Conservation (phyloP, 2,888 invertebrate genomes). For the Athalia rosae region DNA sequence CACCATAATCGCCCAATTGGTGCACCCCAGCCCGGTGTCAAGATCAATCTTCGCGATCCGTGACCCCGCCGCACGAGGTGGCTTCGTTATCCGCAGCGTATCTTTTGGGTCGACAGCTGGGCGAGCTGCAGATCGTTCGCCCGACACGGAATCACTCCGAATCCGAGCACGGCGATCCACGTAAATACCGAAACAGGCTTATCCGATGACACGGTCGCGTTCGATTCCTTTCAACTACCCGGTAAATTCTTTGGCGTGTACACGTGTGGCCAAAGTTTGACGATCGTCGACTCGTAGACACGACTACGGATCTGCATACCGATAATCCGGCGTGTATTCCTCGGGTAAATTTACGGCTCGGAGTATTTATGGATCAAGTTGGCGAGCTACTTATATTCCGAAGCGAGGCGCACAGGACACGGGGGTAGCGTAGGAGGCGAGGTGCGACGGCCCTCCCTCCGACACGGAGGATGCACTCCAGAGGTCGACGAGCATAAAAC, state of each 20-base stretch:
- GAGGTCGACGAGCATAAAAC: constrained; percentile 62
- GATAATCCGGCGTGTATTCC: neutral
- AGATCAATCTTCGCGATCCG: constrained; percentile 55
- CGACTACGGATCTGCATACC: neutral
- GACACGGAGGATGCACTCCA: constrained; percentile 56
- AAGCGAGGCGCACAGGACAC: neutral
- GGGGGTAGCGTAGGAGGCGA: constrained; percentile 18
- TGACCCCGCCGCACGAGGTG: constrained; percentile 48
- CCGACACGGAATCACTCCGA: constrained; percentile 7
- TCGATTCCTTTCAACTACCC: constrained; percentile 21
- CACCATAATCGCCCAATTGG: constrained; percentile 53
- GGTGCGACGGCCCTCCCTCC: constrained; percentile 43
- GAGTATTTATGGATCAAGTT: constrained; percentile 20
- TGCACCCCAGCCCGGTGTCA: constrained; percentile 56
- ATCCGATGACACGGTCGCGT: constrained; percentile 11
- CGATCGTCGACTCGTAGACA: neutral
- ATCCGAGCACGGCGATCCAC: constrained; percentile 32
- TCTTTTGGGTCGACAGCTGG: constrained; percentile 33
- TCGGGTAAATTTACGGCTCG: neutral
- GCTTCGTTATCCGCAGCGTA: constrained; percentile 29
- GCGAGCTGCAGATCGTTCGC: neutral
- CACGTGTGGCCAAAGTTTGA: constrained; percentile 11
- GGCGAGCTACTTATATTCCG: neutral
- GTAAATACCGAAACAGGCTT: constrained; percentile 46
- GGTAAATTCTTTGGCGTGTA: no score